Evolutionary conservation across 2,888 invertebrate species (phyloP).

Genomic region (Nymphalis urticae): DNA sequence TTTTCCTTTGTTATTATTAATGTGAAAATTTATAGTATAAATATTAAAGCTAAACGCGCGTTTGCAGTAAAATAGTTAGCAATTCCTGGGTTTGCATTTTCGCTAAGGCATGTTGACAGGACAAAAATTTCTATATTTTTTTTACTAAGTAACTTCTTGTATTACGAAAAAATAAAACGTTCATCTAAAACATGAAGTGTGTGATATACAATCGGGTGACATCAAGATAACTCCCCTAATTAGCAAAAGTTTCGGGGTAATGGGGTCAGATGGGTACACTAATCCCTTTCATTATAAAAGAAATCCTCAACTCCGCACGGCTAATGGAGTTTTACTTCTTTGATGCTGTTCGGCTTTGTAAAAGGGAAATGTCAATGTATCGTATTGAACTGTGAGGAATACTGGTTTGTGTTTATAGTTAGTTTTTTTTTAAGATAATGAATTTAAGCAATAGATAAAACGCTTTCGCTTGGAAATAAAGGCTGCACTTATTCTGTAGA

Average conservation of each 20-base stretch:
- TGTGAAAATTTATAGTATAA: too few species aligned
- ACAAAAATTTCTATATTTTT: too few species aligned
- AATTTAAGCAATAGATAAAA: too few species aligned
- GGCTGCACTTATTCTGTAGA: too few species aligned
- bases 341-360: not conserved
- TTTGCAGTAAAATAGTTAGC: too few species aligned
- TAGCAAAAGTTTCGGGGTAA: conserved; percentile 24
- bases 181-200: not conserved
- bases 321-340: conserved; percentile 20
- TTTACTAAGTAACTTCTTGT: too few species aligned
- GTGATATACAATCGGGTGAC: conserved; percentile 14
- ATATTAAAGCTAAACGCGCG: too few species aligned
- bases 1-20: too few species aligned
- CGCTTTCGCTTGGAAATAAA: too few species aligned
- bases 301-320: conserved; percentile 18
- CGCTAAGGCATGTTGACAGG: too few species aligned
- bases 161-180: not conserved
- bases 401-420: not conserved
- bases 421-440: not conserved
- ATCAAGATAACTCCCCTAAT: conserved; percentile 24
- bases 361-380: conserved; percentile 2
- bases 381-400: not conserved
- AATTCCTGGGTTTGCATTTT: too few species aligned
- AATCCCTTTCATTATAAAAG: conserved; percentile 33
- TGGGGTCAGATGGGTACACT: conserved; percentile 24